Evolutionary conservation across 1,140 invertebrate genomes (phyloP), one percentile per base, ranked within the genome.

Genomic region (Potamilus streckersoni): DNA sequence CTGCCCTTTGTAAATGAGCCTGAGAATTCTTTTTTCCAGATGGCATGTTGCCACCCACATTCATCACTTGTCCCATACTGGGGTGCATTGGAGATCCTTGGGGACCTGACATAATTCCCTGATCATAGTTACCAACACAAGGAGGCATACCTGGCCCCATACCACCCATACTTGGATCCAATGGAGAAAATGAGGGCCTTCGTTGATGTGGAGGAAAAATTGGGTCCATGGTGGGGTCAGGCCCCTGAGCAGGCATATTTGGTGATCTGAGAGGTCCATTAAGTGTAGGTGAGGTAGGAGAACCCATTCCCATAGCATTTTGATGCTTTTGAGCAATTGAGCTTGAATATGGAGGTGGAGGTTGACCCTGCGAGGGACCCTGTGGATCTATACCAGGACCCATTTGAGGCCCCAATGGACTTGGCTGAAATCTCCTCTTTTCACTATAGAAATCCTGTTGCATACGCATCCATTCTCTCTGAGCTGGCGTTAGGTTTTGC

Each of bases 391-490:
- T 68, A n/a, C 74, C 71, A 13, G 69, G 72, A 71, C 76, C 66
- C 56, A 79, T 79, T 23, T 68, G 63, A 23, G 71, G 79, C 49
- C 72, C 69, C 11, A 69, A 76, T 19, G 70, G 79, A 58, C 72
- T 75, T 27, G 83, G 85, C 31, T 84, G 86, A 65, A 92, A 84
- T 72, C 84, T 83, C 59, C 83, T 74, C 63, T 89, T 89, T 61
- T 90, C 87, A 61, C 85, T 83, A 62, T 86, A 88, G 79, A 83
- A 90, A 69, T 90, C 88, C 27, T 88, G 86, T 84, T 97, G 96
- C 68, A 97, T 90, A 88, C 97, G 96, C 80, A 95, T 94, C 96
- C 96, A 97, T 86, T 90, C 90, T 68, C 87, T 81, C 73, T 90
- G 89, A 70, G 89, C 88, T n/a, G 86, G 83, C 31, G 83, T 80